Evolutionary conservation across 2,797 vertebrate genomes (phyloP).

Genomic region (Botia kubotai): DNA sequence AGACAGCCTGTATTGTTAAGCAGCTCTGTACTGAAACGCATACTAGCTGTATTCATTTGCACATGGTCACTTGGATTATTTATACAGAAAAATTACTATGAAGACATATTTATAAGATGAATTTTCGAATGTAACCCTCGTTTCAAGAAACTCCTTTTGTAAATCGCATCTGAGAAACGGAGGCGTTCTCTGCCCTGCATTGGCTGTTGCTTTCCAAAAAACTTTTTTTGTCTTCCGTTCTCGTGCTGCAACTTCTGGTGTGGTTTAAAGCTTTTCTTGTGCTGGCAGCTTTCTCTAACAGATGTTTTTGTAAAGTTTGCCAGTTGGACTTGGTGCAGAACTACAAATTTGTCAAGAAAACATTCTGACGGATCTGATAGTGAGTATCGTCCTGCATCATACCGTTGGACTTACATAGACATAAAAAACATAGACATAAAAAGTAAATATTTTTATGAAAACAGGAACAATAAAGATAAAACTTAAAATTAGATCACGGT

Average conservation of each 20-base stretch:
- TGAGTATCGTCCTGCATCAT: slow-evolving; percentile 23
- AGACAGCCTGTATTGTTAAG: too few species aligned
- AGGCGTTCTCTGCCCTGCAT: not conserved
- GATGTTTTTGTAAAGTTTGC: not conserved
- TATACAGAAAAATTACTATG: not conserved
- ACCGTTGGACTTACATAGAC: not conserved
- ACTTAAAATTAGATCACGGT: too few species aligned
- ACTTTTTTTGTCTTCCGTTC: slow-evolving; percentile 10
- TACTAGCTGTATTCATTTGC: too few species aligned
- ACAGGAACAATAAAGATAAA: too few species aligned
- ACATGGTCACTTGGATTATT: too few species aligned
- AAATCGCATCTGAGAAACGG: not conserved
- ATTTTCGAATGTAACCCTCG: not conserved
- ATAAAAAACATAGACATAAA: not conserved
- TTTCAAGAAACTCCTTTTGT: not conserved
- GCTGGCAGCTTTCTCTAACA: not conserved
- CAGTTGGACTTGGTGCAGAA: not conserved
- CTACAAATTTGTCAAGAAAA: not conserved
- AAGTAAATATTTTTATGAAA: too few species aligned
- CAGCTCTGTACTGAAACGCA: too few species aligned
- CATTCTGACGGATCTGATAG: not conserved
- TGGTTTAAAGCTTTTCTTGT: not conserved
- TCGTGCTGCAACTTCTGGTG: not conserved
- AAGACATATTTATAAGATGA: not conserved
- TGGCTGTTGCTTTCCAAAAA: not conserved